phyloP scores from a whole-genome alignment of 2,797 vertebrate genomes.

The Ctenochaetus hawaiiensis region DNA sequence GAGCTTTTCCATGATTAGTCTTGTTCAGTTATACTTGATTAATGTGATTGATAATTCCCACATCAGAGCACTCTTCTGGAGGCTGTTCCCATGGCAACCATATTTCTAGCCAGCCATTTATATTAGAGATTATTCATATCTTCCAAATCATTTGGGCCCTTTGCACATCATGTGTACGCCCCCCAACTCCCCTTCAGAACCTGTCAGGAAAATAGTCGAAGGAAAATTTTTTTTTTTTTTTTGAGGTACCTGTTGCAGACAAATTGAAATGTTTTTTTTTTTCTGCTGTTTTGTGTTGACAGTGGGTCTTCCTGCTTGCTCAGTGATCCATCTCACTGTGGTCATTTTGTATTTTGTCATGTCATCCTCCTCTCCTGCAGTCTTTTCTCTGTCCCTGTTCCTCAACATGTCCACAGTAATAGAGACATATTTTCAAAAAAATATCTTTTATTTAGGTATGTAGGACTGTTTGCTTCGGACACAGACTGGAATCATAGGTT shows the following conservation, averaged over 20 bases:
- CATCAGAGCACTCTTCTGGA: slow-evolving; percentile 20
- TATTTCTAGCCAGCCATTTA: slow-evolving; percentile 43
- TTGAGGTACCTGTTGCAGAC: slow-evolving; percentile 21
- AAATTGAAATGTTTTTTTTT: slow-evolving; percentile 12
- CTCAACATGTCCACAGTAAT: background rate
- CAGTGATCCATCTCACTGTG: slow-evolving; percentile 18
- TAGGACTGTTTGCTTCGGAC: background rate
- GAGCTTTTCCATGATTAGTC: slow-evolving; percentile 41
- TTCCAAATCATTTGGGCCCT: slow-evolving; percentile 36
- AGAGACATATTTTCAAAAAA: background rate
- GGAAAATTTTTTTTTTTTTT: background rate
- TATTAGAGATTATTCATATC: slow-evolving; percentile 45
- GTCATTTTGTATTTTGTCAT: slow-evolving; percentile 39
- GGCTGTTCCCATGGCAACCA: slow-evolving; percentile 66
- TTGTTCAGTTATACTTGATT: slow-evolving; percentile 50
- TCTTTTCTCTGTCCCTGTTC: background rate
- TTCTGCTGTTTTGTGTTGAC: slow-evolving; percentile 16
- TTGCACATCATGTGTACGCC: slow-evolving; percentile 16
- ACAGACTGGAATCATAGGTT: background rate
- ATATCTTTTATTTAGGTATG: background rate
- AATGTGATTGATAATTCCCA: slow-evolving; percentile 60
- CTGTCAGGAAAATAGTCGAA: slow-evolving; percentile 2
- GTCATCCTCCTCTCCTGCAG: slow-evolving; percentile 5
- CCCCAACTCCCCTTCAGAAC: background rate
- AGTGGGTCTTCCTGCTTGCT: slow-evolving; percentile 10